Evolutionary conservation across 1,140 invertebrate genomes (phyloP), one percentile per base, ranked within the genome.

Genomic region (Drosophila athabasca): DNA sequence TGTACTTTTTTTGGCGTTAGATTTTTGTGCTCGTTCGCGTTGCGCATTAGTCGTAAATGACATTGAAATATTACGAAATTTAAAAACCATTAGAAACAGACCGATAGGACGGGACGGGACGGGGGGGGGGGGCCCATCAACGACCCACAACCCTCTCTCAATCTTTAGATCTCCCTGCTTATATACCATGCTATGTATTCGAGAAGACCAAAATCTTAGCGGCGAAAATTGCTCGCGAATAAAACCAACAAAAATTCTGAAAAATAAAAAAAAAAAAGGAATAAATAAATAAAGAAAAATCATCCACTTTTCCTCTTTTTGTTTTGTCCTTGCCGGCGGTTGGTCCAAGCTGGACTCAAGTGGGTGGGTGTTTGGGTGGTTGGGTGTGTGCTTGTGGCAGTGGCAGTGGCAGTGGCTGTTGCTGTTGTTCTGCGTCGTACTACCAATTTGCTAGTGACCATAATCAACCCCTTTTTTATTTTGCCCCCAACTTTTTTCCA

Each of bases 1-100:
- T 87, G 82, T 87, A 87, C 81, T 69, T 77, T 29, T n/a, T 3
- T 24, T 24, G 15, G 22, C 15, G n/a, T 3, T 35, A 11, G 35
- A 7, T 29, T 51, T 51, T 51, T 29, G 8, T 19, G 41, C 9
- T 24, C 6, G 8, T n/a, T 55, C 52, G 72, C 48, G 45, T 26
- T 43, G 52, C 78, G 79, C 79, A 83, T 85, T 87, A 81, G 80
- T 69, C 82, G 26, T 62, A 69, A 87, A 87, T 87, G 83, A 79
- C 83, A 83, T 83, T 87, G 83, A 87, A 87, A 83, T 87, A 87
- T 87, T 87, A 87, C 79, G 17, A 88, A 88, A 87, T 87, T 87
- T 83, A 87, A 87, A 87, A 87, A 87, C 83, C 83, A 87, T 87
- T 87, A 87, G 62, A 79, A 82, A 65, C 83, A 87, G 83, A 79